Conservation (phyloP, 2,888 invertebrate genomes). For the Eristalis pertinax region DNA sequence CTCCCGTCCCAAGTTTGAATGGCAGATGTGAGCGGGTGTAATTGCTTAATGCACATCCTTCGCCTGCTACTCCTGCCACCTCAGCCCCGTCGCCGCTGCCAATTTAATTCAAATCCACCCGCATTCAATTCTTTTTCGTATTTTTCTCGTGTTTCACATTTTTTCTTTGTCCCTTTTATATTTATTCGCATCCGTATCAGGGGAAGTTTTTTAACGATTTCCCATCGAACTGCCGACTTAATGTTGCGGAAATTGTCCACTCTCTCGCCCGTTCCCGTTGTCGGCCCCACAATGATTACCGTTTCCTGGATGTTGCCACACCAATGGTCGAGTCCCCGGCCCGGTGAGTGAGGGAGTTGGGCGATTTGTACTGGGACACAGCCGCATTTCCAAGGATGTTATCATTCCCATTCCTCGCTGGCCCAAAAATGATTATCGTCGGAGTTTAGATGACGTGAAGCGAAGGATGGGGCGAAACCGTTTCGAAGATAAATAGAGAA, state of each 20-base stretch:
- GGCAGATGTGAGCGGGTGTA: not conserved
- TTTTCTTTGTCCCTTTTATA: not conserved
- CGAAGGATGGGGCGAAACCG: not conserved
- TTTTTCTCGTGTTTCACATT: not conserved
- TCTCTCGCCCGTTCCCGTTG: not conserved
- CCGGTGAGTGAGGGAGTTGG: not conserved
- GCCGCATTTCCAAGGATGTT: not conserved
- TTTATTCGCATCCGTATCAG: conserved; percentile 14
- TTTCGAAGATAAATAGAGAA: not conserved
- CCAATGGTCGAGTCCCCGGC: not conserved
- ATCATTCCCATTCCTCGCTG: not conserved
- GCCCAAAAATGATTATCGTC: not conserved
- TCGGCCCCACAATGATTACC: not conserved
- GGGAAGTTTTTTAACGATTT: conserved; percentile 38
- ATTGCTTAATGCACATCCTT: not conserved
- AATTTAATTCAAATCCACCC: not conserved
- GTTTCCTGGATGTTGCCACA: not conserved
- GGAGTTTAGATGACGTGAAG: not conserved
- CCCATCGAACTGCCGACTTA: conserved; percentile 38
- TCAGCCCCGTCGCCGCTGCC: too few relatives aligned
- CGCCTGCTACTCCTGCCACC: not conserved
- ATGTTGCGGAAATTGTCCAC: conserved; percentile 58
- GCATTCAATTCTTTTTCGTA: not conserved
- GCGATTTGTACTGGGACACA: not conserved
- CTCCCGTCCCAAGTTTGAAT: not conserved